Conservation (phyloP, 2,888 invertebrate species). For the Chouioia cunea region DNA sequence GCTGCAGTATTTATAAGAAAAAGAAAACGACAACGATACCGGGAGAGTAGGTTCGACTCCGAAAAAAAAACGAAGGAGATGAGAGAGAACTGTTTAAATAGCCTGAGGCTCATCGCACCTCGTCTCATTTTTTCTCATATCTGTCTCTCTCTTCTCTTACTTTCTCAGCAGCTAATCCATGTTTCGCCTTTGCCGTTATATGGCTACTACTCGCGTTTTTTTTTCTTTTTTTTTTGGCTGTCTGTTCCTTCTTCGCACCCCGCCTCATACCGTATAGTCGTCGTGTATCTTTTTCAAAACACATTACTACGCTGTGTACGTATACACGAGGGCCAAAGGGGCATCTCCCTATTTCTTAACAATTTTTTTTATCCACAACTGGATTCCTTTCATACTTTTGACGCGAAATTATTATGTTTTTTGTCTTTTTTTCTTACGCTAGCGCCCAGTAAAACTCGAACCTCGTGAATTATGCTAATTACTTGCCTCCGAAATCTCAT, state of each 20-base stretch:
- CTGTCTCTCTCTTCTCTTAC: too few species aligned
- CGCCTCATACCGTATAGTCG: slow-evolving; percentile 1
- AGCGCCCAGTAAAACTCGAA: slow-evolving; percentile 19
- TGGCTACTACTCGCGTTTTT: slow-evolving; percentile 32
- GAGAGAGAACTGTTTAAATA: slow-evolving; percentile 42
- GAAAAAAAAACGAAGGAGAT: slow-evolving; percentile 21
- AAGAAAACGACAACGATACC: not conserved
- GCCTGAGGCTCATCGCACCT: slow-evolving; percentile 43
- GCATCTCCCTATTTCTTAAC: slow-evolving; percentile 8
- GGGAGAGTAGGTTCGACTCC: slow-evolving; percentile 20
- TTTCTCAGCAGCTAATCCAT: slow-evolving; percentile 24
- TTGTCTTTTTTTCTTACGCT: not conserved
- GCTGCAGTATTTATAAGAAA: not conserved
- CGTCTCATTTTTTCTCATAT: slow-evolving; percentile 48
- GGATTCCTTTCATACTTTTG: slow-evolving; percentile 13
- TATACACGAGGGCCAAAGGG: too few species aligned
- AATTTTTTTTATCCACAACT: slow-evolving; percentile 7
- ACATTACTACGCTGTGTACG: too few species aligned
- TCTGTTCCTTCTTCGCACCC: slow-evolving; percentile 14
- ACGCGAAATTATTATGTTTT: slow-evolving; percentile 10
- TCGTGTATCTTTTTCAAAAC: too few species aligned
- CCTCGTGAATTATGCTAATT: slow-evolving; percentile 38
- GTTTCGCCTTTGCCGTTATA: slow-evolving; percentile 20
- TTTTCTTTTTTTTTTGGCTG: slow-evolving; percentile 30
- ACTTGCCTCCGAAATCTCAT: slow-evolving; percentile 36